Base-by-base conservation (phyloP, 2,888 invertebrate genomes). In the Drosophila siamana region DNA sequence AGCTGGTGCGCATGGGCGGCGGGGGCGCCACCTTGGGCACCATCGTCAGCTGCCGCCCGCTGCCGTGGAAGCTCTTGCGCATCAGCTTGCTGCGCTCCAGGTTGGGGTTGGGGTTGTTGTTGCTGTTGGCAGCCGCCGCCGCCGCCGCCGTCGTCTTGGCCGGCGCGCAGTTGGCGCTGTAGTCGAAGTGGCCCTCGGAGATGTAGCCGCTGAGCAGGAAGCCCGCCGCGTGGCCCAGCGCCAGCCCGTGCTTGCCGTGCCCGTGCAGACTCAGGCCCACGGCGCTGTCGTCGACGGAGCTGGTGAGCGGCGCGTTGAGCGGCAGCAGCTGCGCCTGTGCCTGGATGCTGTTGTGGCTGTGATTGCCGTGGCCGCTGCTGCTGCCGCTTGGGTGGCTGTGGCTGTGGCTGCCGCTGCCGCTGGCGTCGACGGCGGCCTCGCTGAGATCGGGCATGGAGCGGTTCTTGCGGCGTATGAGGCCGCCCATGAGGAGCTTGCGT, bases 371-470 rank as follows among this genome's bases (percentile, higher is more conserved):
- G 13, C 4, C 28, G 47, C 6, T 33, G 74, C 7, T 33, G 48
- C 4, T 33, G 74, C 92, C 11, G 30, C 11, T 2, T 2, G 30
- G 5, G n/a, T 33, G 33, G 26, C 2, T 33, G 33, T 11, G 33
- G n/a, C n/a, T 2, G 33, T 60, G 46, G 52, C 5, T 2, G 48
- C 33, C 15, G 36, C 44, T 16, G 56, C 7, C 11, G 28, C 4
- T n/a, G 28, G 48, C 38, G n/a, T 63, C 90, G 43, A 86, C 94
- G 50, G 95, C 95, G 0, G 95, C 96, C 91, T 97, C 97, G 0
- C 97, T 95, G 50, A 98, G 93, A 93, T 98, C 98, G 0, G 98
- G 98, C 97, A 98, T 97, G 59, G 97, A 97, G 75, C 97, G 94
- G 90, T 98, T 98, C 91, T 98, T 98, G 28, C 97, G 93, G 68